Conservation (phyloP, 2,113 vertebrate species). For the Ceyx melanurus region DNA sequence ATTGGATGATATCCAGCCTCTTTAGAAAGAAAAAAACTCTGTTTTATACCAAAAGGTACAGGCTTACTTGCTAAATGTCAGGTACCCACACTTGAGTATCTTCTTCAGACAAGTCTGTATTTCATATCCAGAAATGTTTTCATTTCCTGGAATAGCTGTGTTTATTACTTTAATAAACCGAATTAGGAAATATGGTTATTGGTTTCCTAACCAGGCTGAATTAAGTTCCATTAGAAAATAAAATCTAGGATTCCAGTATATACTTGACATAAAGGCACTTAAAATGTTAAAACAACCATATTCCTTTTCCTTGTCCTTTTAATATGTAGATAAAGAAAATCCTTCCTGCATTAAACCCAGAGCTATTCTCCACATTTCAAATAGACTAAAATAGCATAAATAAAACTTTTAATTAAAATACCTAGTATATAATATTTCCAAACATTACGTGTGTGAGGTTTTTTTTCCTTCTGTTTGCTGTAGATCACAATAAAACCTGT, state of each 20-base stretch:
- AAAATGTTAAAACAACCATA: background rate
- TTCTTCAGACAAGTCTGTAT: background rate
- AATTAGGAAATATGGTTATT: slow-evolving; percentile 52
- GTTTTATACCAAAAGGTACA: background rate
- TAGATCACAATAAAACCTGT: background rate
- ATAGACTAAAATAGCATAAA: background rate
- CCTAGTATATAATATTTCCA: background rate
- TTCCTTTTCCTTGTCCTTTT: background rate
- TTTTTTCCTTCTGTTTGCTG: background rate
- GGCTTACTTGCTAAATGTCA: background rate
- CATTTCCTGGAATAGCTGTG: slow-evolving; percentile 48
- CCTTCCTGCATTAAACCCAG: slow-evolving; percentile 11
- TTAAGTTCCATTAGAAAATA: slow-evolving; percentile 57
- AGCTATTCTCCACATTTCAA: background rate
- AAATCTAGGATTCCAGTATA: slow-evolving; percentile 20
- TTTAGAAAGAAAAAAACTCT: background rate
- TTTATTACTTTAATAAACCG: slow-evolving; percentile 67
- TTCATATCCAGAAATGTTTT: slow-evolving; percentile 31
- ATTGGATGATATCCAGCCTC: rapidly evolving
- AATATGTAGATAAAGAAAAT: background rate
- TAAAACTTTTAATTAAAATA: slow-evolving; percentile 60
- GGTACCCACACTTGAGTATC: background rate
- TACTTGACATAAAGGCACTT: slow-evolving; percentile 14
- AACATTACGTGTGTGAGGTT: background rate
- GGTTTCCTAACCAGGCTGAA: slow-evolving; percentile 44